Evolutionary conservation across 2,888 invertebrate species (phyloP).

Genomic region (Cetonia aurata): DNA sequence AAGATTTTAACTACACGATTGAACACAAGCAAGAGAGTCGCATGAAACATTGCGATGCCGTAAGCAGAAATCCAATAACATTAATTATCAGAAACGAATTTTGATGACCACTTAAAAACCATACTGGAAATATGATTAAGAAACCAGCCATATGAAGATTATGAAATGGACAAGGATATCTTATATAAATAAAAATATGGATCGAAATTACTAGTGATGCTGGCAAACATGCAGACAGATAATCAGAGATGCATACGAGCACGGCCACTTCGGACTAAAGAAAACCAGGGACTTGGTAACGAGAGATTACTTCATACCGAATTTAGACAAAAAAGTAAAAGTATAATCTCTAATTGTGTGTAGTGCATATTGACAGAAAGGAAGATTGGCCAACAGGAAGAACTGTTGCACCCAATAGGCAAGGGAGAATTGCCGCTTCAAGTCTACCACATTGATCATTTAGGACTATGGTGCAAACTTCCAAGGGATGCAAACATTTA

Average conservation of each 20-base stretch:
- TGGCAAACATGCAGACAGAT: not conserved
- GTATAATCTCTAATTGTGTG: not conserved
- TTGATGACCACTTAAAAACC: slow-evolving; percentile 23
- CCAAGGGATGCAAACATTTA: too few relatives aligned
- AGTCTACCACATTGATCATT: not conserved
- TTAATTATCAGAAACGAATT: not conserved
- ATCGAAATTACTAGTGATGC: not conserved
- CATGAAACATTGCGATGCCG: slow-evolving; percentile 54
- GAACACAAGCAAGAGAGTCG: slow-evolving; percentile 51
- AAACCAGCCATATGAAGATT: slow-evolving; percentile 18
- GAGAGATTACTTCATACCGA: slow-evolving; percentile 6
- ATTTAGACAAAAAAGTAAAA: not conserved
- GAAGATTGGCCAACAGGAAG: slow-evolving; percentile 1
- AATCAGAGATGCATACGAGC: not conserved
- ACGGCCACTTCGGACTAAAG: not conserved
- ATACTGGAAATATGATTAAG: slow-evolving; percentile 12
- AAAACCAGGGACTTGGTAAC: not conserved
- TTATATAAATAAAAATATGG: not conserved
- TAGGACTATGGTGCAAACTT: not conserved
- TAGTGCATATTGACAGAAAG: slow-evolving; percentile 1
- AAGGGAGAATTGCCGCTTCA: slow-evolving; percentile 6
- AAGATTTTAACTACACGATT: slow-evolving; percentile 51
- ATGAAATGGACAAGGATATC: slow-evolving; percentile 3
- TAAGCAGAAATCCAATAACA: slow-evolving; percentile 49
- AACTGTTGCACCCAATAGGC: not conserved